Conservation (phyloP, 2,797 vertebrate genomes). For the Cryptoblepharus egeriae region DNA sequence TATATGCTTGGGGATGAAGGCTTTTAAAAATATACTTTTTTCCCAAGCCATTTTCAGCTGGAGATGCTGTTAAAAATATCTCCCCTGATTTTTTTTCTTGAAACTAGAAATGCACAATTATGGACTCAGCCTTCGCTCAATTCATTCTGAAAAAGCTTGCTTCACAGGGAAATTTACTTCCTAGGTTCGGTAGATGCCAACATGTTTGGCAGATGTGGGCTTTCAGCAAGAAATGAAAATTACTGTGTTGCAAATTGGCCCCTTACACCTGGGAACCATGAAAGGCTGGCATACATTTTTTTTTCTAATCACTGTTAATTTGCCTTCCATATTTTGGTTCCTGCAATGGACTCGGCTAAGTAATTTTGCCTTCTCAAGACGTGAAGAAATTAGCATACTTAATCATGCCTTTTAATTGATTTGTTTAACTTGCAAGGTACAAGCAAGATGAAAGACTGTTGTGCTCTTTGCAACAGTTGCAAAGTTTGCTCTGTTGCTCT, state of each 20-base stretch:
- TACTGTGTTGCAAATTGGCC: conserved; percentile 42
- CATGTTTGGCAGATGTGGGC: conserved; percentile 54
- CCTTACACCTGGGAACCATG: conserved; percentile 61
- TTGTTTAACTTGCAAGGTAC: not conserved
- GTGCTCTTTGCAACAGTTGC: conserved; percentile 37
- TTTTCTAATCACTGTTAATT: conserved; percentile 59
- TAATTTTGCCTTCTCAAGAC: conserved; percentile 58
- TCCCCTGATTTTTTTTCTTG: conserved; percentile 65
- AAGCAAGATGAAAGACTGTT: conserved; percentile 18
- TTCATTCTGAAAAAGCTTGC: conserved; percentile 71
- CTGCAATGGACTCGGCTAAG: conserved; percentile 55
- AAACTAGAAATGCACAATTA: conserved; percentile 75
- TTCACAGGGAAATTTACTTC: conserved; percentile 71
- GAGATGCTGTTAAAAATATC: conserved; percentile 80
- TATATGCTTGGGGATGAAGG: conserved; percentile 75
- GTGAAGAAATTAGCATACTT: conserved; percentile 58
- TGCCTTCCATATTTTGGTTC: conserved; percentile 50
- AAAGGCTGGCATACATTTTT: conserved; percentile 43
- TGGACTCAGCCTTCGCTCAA: conserved; percentile 74
- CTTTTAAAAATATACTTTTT: conserved; percentile 82
- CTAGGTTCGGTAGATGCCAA: conserved; percentile 62
- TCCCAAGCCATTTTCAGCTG: conserved; percentile 78
- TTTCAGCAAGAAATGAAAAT: conserved; percentile 62
- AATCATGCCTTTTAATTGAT: conserved; percentile 24
- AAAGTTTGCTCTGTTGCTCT: too few species aligned